A percentile compares a stretch with the other conserved stretches of the same genome.
phyloP scores from a whole-genome alignment of 2,797 vertebrate genomes.

The Anomalospiza imberbis region DNA sequence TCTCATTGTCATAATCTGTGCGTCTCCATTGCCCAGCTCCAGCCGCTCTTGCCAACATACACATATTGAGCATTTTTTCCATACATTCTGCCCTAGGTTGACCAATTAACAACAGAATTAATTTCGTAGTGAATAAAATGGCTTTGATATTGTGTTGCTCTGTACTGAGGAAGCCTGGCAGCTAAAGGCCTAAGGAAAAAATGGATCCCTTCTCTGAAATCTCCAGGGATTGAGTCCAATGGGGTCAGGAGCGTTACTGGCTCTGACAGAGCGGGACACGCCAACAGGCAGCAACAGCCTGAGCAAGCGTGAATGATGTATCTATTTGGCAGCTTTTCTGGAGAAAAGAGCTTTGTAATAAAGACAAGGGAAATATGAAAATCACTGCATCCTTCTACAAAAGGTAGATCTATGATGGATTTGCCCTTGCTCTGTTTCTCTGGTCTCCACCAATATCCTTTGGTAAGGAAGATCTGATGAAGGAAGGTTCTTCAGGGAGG shows the following conservation, averaged over 20 bases:
- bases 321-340: background rate
- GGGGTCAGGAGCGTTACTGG: background rate
- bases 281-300: background rate
- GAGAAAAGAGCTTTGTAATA: background rate
- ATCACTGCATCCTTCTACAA: rapidly evolving
- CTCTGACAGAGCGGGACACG: background rate
- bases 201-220: background rate
- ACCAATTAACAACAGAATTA: conserved; percentile 9
- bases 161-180: background rate
- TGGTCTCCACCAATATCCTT: background rate
- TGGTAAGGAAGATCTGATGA: background rate
- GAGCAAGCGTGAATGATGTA: background rate
- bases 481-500: background rate
- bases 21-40: background rate
- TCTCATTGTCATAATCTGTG: background rate
- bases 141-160: background rate
- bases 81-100: background rate
- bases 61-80: background rate
- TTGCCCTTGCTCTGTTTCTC: background rate
- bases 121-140: background rate
- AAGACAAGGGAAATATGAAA: background rate
- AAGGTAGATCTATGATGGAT: background rate
- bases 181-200: background rate
- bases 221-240: background rate
- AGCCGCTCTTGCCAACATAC: background rate